Evolutionary conservation across 2,113 vertebrate genomes (phyloP).

Genomic region (Tenrec ecaudatus): DNA sequence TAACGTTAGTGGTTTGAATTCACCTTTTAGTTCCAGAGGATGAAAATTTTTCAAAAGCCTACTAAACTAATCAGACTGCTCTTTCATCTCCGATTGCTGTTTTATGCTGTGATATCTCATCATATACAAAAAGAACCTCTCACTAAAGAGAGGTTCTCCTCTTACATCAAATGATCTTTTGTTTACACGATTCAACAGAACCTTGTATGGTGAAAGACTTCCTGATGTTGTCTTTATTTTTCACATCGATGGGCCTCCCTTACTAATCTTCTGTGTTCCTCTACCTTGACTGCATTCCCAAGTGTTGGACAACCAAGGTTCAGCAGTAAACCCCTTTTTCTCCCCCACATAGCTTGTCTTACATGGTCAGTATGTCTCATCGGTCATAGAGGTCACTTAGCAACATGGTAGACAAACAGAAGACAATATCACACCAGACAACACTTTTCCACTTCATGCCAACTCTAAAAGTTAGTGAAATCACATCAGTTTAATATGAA

Average conservation of each 20-base stretch:
- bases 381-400: background rate
- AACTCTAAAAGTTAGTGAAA: background rate
- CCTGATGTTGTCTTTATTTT: background rate
- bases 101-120: background rate
- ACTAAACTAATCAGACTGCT: background rate
- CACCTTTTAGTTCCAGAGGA: background rate
- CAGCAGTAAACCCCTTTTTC: background rate
- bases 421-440: background rate
- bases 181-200: background rate
- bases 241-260: background rate
- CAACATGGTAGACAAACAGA: background rate
- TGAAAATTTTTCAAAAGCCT: background rate
- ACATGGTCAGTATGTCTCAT: background rate
- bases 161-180: background rate
- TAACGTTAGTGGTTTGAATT: background rate
- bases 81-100: background rate
- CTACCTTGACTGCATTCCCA: background rate
- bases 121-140: background rate
- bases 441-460: background rate
- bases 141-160: background rate
- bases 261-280: background rate
- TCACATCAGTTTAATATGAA: background rate
- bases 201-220: background rate
- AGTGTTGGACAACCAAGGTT: background rate
- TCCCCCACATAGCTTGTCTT: background rate